These are phyloP conservation scores for Drosophila peninsularis DNA, from an alignment of 2,888 invertebrate genomes.

Conservation along the genomic window DNA sequence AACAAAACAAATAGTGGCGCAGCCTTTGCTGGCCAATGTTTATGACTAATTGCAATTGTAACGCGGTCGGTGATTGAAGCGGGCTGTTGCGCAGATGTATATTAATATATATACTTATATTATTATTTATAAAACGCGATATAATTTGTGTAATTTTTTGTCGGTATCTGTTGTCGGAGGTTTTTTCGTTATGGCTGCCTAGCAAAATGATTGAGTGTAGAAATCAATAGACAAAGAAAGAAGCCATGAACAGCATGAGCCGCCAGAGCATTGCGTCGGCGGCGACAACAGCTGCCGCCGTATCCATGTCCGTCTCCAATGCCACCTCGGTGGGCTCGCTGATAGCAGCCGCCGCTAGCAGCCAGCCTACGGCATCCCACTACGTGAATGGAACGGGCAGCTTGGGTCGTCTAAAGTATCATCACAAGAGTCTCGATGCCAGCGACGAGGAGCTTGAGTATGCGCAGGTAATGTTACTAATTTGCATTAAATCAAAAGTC, in stretches of 20 bases:
- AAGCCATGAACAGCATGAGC: slow-evolving; percentile 78
- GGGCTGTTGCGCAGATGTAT: slow-evolving; percentile 7
- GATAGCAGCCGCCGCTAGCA: slow-evolving; percentile 65
- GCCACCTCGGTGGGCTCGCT: slow-evolving; percentile 72
- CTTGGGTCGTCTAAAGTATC: slow-evolving; percentile 82
- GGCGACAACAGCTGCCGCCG: slow-evolving; percentile 64
- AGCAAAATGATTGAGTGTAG: slow-evolving; percentile 64
- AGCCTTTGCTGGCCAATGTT: slow-evolving; percentile 47
- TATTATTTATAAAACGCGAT: slow-evolving; percentile 6
- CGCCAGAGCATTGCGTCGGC: slow-evolving; percentile 81
- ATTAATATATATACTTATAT: not conserved
- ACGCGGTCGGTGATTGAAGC: slow-evolving; percentile 23
- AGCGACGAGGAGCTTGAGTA: slow-evolving; percentile 86
- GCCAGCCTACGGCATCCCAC: slow-evolving; percentile 52
- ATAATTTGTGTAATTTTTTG: slow-evolving; percentile 37
- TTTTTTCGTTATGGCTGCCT: slow-evolving; percentile 8
- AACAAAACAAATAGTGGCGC: slow-evolving; percentile 48
- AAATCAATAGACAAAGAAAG: slow-evolving; percentile 72
- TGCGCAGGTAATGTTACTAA: slow-evolving; percentile 85
- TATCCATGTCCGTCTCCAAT: slow-evolving; percentile 69
- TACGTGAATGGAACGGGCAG: slow-evolving; percentile 84
- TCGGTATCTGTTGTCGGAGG: slow-evolving; percentile 54
- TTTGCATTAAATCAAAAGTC: slow-evolving; percentile 36
- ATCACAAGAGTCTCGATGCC: slow-evolving; percentile 82
- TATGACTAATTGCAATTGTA: slow-evolving; percentile 58